Evolutionary conservation across 2,113 vertebrate genomes (phyloP), one percentile per base, ranked within the genome.

Genomic region (Oplegnathus fasciatus): DNA sequence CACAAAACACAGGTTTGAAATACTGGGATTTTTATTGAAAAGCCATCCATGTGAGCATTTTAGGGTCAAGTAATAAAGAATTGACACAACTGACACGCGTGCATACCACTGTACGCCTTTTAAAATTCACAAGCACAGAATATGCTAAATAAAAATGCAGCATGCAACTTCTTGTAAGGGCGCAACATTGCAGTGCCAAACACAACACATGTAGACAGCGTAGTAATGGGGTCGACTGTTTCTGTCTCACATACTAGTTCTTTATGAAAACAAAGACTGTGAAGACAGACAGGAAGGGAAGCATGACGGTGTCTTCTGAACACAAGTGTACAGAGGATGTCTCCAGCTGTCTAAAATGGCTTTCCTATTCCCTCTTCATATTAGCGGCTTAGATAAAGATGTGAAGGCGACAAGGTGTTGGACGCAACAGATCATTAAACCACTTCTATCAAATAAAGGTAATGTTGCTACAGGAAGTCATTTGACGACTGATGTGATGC

Each of bases 21-120:
- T 57, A 80, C 62, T 54, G 34, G n/a, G 22, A 37, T n/a, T 80
- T 94, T 93, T 93, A 93, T 91, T 94, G 84, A 69, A 86, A 89
- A 91, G 84, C 78, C 58, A 83, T 68, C 61, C 32, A 48, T 44
- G 17, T 32, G 15, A 87, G 70, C 58, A 72, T 88, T 75, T 85
- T 37, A 84, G 66, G 70, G 52, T 77, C 34, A 71, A 69, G 66
- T 80, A 60, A 44, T 50, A 70, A 65, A 78, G 48, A 72, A 55
- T 11, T 30, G 52, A 67, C 64, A 80, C 72, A 78, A 9, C 5
- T 18, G 64, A 34, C 44, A 37, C 22, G 37, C 13, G 11, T 34
- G 26, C 74, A 82, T 50, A 68, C 32, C n/a, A 50, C 67, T 30
- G 44, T 60, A 40, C 0, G 4, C 58, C 9, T 75, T 84, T 83